phyloP scores from a whole-genome alignment of 1,140 invertebrate species.

The Drosophila nikananu region DNA sequence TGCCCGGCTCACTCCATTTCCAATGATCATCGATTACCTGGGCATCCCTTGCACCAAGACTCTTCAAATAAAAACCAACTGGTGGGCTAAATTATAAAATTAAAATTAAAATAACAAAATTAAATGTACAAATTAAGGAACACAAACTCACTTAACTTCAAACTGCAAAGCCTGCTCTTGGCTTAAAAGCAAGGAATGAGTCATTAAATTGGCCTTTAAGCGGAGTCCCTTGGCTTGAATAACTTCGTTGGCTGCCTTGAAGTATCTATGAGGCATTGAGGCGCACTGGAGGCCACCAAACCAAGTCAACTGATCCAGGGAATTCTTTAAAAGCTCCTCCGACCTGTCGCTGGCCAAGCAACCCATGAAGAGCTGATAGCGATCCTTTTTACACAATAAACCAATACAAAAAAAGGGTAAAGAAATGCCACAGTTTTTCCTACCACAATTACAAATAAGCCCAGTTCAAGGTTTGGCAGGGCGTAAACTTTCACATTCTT shows the following conservation, averaged over 20 bases:
- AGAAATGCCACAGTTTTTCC: background rate
- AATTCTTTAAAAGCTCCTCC: conserved; percentile 15
- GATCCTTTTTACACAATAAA: conserved; percentile 31
- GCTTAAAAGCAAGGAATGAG: conserved; percentile 1
- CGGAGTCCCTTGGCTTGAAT: conserved; percentile 10
- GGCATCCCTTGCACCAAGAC: conserved; percentile 24
- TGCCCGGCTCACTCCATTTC: conserved; percentile 63
- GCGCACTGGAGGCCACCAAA: conserved; percentile 27
- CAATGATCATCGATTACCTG: conserved; percentile 33
- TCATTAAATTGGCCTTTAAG: background rate
- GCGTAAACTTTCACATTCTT: conserved; percentile 41
- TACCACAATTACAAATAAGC: conserved; percentile 75
- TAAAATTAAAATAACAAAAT: background rate
- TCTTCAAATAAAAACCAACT: conserved; percentile 31
- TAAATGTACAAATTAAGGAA: background rate
- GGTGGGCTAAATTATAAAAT: conserved; percentile 39
- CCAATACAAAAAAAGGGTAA: background rate
- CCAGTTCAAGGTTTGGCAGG: conserved; percentile 46
- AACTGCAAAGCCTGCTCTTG: conserved; percentile 15
- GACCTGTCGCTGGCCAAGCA: conserved; percentile 17
- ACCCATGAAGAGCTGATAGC: conserved; percentile 36
- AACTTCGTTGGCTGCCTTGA: conserved; percentile 3
- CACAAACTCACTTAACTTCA: conserved; percentile 16
- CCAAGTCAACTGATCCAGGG: conserved; percentile 28
- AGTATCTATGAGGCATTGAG: conserved; percentile 19